phyloP scores from a whole-genome alignment of 2,888 invertebrate species.

The Ichneumoninae sp. region DNA sequence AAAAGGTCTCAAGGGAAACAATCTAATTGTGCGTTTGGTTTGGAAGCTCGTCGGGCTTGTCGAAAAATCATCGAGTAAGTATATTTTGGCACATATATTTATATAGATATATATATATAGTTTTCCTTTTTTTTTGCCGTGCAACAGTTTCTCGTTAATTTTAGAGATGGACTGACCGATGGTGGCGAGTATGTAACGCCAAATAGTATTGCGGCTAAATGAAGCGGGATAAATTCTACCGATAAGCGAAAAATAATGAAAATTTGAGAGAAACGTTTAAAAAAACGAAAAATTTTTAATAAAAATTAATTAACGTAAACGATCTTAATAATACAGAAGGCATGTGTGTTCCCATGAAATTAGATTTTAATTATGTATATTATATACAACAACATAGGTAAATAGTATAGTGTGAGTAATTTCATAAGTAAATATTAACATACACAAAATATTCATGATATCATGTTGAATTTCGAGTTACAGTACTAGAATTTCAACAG shows the following conservation, averaged over 20 bases:
- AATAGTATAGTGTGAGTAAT: slow-evolving; percentile 73
- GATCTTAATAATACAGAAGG: slow-evolving; percentile 68
- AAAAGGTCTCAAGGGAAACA: slow-evolving; percentile 31
- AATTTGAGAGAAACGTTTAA: slow-evolving; percentile 23
- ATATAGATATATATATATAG: background rate
- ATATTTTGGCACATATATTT: slow-evolving; percentile 52
- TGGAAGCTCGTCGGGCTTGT: slow-evolving; percentile 54
- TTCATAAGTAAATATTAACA: slow-evolving; percentile 73
- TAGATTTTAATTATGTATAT: slow-evolving; percentile 70
- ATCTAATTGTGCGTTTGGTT: slow-evolving; percentile 48
- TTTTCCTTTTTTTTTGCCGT: slow-evolving; percentile 10
- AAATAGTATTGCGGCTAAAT: slow-evolving; percentile 2
- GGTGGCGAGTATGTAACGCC: slow-evolving; percentile 11
- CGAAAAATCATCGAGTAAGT: slow-evolving; percentile 39
- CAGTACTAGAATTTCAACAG: slow-evolving; percentile 69
- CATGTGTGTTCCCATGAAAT: slow-evolving; percentile 72
- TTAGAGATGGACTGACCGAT: slow-evolving; percentile 24
- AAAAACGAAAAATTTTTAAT: slow-evolving; percentile 8
- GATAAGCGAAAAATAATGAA: slow-evolving; percentile 46
- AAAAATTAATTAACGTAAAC: slow-evolving; percentile 47
- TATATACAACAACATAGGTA: slow-evolving; percentile 76
- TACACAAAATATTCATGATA: slow-evolving; percentile 73
- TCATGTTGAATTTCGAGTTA: slow-evolving; percentile 71
- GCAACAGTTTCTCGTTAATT: slow-evolving; percentile 23
- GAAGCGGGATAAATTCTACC: slow-evolving; percentile 35